Conservation (phyloP, 2,113 vertebrate species). For the Oreotragus oreotragus region DNA sequence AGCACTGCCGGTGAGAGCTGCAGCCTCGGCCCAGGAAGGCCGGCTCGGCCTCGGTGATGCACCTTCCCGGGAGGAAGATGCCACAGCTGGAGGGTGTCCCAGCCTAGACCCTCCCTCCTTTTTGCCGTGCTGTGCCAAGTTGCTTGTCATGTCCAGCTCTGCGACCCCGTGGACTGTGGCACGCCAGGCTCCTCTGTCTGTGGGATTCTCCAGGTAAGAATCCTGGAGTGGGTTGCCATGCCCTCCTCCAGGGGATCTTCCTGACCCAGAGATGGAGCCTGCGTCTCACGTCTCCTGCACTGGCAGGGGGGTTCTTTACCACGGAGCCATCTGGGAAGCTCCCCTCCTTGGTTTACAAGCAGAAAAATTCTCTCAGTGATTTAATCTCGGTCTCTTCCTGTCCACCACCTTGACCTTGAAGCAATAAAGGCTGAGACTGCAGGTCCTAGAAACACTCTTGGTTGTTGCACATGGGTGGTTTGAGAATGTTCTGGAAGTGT, state of each 20-base stretch:
- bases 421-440: neutral
- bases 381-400: neutral
- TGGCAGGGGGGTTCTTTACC: neutral
- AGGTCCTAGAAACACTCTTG: neutral
- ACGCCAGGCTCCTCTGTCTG: neutral
- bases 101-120: neutral
- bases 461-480: fast-evolving
- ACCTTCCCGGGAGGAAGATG: neutral
- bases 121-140: neutral
- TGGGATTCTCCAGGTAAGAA: neutral
- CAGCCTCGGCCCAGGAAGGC: neutral
- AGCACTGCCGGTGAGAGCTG: fast-evolving
- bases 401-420: neutral
- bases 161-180: neutral
- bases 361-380: neutral
- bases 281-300: neutral
- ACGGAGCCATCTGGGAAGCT: neutral
- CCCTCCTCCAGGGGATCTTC: neutral
- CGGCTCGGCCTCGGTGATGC: fast-evolving
- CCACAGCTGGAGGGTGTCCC: fast-evolving
- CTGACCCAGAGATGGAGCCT: neutral
- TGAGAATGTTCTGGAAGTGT: neutral
- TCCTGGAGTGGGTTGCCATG: neutral
- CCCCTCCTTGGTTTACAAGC: neutral
- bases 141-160: neutral